Percentiles rank a stretch among this genome's conserved stretches.
These are phyloP conservation scores for Chaitophorus viminalis DNA, from an alignment of 2,888 invertebrate genomes.

Conservation along the genomic window DNA sequence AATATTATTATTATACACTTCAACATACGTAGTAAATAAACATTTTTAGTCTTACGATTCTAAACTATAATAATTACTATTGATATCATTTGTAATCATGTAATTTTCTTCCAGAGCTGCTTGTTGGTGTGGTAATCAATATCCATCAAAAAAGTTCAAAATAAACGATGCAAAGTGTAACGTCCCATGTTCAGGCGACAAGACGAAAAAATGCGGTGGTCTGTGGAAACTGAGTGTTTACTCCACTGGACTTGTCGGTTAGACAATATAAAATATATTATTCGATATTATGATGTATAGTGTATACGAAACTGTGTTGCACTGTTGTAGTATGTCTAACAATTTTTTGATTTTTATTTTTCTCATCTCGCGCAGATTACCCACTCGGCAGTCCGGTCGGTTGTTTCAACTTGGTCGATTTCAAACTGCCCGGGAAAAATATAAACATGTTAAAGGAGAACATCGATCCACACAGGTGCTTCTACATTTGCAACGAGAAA, in stretches of 20 bases:
- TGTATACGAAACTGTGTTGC: no score
- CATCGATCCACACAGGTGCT: constrained; percentile 7
- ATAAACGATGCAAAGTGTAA: constrained; percentile 23
- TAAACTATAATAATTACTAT: no score
- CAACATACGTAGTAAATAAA: no score
- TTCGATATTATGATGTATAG: background rate
- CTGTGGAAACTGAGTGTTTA: constrained; percentile 37
- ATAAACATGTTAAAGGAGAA: background rate
- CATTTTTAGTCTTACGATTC: no score
- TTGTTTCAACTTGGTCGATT: constrained; percentile 9
- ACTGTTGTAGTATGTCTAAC: background rate
- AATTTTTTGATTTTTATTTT: background rate
- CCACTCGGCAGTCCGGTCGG: constrained; percentile 10
- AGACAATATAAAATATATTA: background rate
- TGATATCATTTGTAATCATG: no score
- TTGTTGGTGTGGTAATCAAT: constrained; percentile 57
- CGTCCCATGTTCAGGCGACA: background rate
- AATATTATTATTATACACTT: no score
- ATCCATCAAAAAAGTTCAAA: constrained; percentile 31
- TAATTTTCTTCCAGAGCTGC: background rate
- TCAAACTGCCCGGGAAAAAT: background rate
- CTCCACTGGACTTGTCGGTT: constrained; percentile 42
- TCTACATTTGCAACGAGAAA: constrained; percentile 39
- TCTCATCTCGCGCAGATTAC: background rate
- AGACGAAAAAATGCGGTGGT: constrained; percentile 25